These are phyloP conservation scores for Nymphalis c-album DNA, from an alignment of 2,888 invertebrate genomes.

Conservation along the genomic window DNA sequence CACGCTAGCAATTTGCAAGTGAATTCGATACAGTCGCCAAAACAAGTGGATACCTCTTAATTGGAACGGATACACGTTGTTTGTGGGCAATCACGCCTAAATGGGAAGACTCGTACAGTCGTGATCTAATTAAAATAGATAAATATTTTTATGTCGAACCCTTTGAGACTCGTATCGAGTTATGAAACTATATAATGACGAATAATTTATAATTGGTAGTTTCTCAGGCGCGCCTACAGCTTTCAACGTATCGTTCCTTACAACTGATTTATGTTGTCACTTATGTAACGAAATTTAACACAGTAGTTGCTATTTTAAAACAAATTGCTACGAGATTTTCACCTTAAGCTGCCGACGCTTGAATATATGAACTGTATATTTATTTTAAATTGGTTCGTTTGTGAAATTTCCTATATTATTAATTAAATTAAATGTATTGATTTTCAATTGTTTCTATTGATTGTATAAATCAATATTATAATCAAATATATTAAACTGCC, in stretches of 20 bases:
- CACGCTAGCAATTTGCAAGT: slow-evolving; percentile 42
- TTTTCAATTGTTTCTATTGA: not conserved
- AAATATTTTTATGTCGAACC: not conserved
- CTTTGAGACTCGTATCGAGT: slow-evolving; percentile 6
- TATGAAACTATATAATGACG: slow-evolving; percentile 8
- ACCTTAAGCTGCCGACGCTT: slow-evolving; percentile 18
- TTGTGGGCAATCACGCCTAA: slow-evolving; percentile 15
- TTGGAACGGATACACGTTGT: slow-evolving; percentile 26
- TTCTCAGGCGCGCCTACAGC: slow-evolving; percentile 54
- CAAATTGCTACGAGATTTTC: slow-evolving; percentile 29
- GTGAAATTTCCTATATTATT: slow-evolving; percentile 11
- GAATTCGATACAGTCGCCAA: slow-evolving; percentile 30
- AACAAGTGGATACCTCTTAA: slow-evolving; percentile 36
- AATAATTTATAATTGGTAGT: slow-evolving; percentile 50
- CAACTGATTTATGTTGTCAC: slow-evolving; percentile 41
- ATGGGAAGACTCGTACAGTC: slow-evolving; percentile 15
- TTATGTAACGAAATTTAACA: slow-evolving; percentile 37
- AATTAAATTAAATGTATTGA: not conserved
- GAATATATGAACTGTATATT: slow-evolving; percentile 26
- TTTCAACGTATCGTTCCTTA: slow-evolving; percentile 30
- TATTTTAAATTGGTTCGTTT: slow-evolving; percentile 28
- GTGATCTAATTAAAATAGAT: slow-evolving; percentile 2
- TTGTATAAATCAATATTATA: no score
- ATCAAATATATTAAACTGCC: no score
- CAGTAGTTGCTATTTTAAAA: slow-evolving; percentile 31